Base-by-base conservation (phyloP, 1,140 invertebrate genomes). In the Reticulitermes speratus region DNA sequence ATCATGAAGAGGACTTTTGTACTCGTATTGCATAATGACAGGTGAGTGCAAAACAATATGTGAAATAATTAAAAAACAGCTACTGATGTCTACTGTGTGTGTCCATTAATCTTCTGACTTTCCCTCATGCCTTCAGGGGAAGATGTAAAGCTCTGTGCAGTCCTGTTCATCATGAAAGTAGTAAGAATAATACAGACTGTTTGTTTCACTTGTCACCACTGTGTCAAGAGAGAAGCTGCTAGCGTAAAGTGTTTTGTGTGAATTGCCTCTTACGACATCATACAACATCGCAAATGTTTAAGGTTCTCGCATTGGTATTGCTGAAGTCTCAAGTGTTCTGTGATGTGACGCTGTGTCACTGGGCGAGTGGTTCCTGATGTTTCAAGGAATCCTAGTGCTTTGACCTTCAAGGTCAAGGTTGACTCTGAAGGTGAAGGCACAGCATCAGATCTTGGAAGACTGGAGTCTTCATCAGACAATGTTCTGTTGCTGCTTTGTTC, bases 1-100 rank as follows among this genome's bases (percentile, higher is more conserved):
- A 82, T 86, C 75, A 82, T 86, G 65, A 85, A n/a, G 82, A 86
- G 65, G n/a, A 86, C 65, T 82, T 86, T 65, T 86, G 85, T 81
- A 86, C 85, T 84, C 84, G n/a, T 84, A 59, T 84, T 65, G 19
- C 55, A 25, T 84, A 38, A 52, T 84, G 59, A 45, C 84, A 38
- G 52, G 30, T 84, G 48, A 84, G 38, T 52, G 48, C 48, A 65
- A 75, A 44, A 30, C 44, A 86, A 38, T 38, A 23, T 38, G 16
- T 81, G 85, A 44, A 85, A 82, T 30, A 86, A 86, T 75, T 45
- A 81, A n/a, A 85, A 82, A 44, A 45, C 55, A 75, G 16, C n/a
- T 65, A 44, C 25, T 59, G 65, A 86, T 45, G 25, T 84, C n/a
- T 84, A 84, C 21, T n/a, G 25, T 45, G 83, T 55, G 83, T 84